These are phyloP conservation scores for Phrynosoma platyrhinos DNA, from an alignment of 2,113 vertebrate species.

Conservation along the genomic window DNA sequence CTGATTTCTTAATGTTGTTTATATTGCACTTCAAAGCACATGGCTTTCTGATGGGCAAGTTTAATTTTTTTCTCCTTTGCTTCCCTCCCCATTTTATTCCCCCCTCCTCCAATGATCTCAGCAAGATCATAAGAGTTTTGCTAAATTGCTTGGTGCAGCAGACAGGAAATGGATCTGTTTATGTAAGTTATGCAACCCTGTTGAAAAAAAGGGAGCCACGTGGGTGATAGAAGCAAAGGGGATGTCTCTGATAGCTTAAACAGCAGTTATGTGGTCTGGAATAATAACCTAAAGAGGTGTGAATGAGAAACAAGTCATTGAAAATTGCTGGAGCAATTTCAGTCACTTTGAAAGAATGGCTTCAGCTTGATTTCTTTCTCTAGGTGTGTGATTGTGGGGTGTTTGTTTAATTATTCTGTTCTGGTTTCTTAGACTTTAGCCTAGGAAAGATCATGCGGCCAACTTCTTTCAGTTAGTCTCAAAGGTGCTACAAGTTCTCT, in stretches of 20 bases:
- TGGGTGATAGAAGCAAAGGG: conserved; percentile 74
- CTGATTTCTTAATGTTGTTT: conserved; percentile 21
- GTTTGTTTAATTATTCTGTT: conserved; percentile 31
- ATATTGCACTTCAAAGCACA: conserved; percentile 20
- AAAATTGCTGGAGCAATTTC: conserved; percentile 32
- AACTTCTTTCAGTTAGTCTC: no score
- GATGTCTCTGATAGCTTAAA: conserved; percentile 56
- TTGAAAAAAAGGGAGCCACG: conserved; percentile 63
- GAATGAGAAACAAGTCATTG: conserved; percentile 41
- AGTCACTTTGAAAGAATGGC: neutral
- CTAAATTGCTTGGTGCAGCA: conserved; percentile 73
- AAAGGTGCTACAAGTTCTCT: no score
- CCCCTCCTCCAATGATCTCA: conserved; percentile 44
- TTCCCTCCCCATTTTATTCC: neutral
- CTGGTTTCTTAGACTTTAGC: conserved; percentile 25
- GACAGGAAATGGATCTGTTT: conserved; percentile 88
- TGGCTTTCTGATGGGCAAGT: conserved; percentile 24
- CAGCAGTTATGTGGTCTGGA: conserved; percentile 53
- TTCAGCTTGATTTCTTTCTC: neutral
- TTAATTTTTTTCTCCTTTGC: neutral
- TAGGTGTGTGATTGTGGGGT: neutral
- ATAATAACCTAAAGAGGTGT: neutral
- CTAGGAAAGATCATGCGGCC: no score
- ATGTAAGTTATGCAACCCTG: conserved; percentile 83
- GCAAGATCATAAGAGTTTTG: conserved; percentile 66